Evolutionary conservation across 2,113 vertebrate genomes (phyloP).

Genomic region (Benitochromis conjunctus): DNA sequence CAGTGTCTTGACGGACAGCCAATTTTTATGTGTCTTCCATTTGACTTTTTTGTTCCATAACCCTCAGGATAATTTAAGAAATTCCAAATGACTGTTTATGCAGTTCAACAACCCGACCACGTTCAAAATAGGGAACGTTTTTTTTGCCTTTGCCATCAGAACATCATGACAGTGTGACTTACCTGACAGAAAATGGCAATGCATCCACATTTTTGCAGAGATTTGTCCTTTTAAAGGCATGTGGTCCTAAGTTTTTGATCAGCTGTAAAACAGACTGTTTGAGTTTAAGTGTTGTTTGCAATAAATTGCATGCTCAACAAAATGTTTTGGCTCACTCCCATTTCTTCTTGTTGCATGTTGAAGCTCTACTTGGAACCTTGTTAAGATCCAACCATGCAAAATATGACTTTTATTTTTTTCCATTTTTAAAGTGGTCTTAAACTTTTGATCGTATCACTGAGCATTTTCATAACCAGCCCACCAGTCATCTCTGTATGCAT

Average conservation of each 20-base stretch:
- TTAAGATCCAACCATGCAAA: not conserved
- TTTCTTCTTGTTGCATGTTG: not conserved
- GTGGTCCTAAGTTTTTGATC: not conserved
- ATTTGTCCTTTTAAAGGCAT: not conserved
- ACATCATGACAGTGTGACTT: not conserved
- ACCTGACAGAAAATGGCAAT: not conserved
- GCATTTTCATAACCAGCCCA: not conserved
- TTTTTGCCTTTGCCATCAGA: not conserved
- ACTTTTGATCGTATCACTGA: not conserved
- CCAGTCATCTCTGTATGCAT: not conserved
- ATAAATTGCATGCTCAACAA: not conserved
- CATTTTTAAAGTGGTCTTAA: not conserved
- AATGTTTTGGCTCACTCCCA: not conserved
- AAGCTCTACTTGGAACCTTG: not conserved
- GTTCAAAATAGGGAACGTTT: not conserved
- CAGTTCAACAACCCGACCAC: not conserved
- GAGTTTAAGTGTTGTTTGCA: not conserved
- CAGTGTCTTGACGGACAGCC: too few relatives aligned
- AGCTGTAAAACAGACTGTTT: not conserved
- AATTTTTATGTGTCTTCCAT: too few relatives aligned
- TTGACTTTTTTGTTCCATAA: too few relatives aligned
- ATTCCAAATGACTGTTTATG: not conserved
- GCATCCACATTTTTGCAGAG: not conserved
- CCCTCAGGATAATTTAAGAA: too few relatives aligned
- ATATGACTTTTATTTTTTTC: accelerated